A percentile compares a stretch with the other conserved stretches of the same genome.
These are phyloP conservation scores for Sylvietta virens DNA, from an alignment of 2,113 vertebrate genomes.

Conservation along the genomic window DNA sequence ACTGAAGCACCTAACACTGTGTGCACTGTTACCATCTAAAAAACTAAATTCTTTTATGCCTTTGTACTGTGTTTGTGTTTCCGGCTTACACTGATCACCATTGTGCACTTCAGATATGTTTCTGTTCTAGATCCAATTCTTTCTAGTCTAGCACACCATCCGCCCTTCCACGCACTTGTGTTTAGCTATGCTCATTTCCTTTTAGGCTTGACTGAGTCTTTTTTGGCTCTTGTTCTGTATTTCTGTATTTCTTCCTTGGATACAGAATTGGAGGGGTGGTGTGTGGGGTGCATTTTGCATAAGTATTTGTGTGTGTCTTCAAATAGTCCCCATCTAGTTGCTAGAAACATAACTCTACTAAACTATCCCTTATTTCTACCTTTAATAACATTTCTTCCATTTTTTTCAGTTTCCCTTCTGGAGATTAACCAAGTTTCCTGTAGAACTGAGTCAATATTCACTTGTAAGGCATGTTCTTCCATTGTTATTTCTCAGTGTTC, in stretches of 20 bases:
- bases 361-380: not conserved
- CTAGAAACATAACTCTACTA: not conserved
- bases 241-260: not conserved
- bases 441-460: not conserved
- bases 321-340: not conserved
- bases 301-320: not conserved
- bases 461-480: not conserved
- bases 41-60: not conserved
- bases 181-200: not conserved
- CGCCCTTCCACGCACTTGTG: not conserved
- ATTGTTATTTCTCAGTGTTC: not conserved
- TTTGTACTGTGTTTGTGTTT: not conserved
- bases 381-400: not conserved
- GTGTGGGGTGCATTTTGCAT: not conserved
- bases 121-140: constrained; percentile 17
- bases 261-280: not conserved
- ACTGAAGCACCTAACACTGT: not conserved
- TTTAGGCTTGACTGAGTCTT: not conserved
- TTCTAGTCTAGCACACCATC: not conserved
- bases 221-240: not conserved
- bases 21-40: not conserved
- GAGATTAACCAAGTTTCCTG: not conserved
- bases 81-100: not conserved
- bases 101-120: not conserved
- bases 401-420: not conserved